Conservation (phyloP, 2,113 vertebrate species). For the Diadophis punctatus region DNA sequence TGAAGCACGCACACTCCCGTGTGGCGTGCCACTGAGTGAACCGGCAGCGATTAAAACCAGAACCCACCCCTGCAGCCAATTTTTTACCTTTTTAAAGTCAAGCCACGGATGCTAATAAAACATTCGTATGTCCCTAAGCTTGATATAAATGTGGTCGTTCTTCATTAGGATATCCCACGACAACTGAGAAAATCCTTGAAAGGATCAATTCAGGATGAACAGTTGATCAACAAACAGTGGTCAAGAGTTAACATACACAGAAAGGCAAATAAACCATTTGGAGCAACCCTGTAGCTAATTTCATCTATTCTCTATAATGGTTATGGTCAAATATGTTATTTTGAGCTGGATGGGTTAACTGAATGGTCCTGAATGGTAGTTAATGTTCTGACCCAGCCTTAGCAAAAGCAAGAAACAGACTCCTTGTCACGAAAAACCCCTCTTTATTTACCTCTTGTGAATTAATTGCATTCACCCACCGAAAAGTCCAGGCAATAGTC, state of each 20-base stretch:
- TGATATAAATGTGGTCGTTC: not conserved
- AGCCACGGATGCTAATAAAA: not conserved
- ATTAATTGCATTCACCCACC: no score
- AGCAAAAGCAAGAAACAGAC: no score
- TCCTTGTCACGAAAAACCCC: no score
- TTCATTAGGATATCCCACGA: not conserved
- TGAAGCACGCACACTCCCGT: no score
- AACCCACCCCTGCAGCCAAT: no score
- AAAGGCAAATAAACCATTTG: not conserved
- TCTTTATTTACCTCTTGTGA: no score
- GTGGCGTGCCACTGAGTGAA: no score
- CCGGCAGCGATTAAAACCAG: no score
- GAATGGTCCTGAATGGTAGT: not conserved
- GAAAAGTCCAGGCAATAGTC: no score
- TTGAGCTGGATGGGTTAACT: not conserved
- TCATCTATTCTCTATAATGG: not conserved
- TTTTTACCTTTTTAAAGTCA: not conserved
- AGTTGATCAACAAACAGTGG: not conserved
- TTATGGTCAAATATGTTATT: not conserved
- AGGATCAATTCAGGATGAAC: not conserved
- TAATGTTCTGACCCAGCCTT: no score
- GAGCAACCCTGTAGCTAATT: not conserved
- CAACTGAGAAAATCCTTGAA: not conserved
- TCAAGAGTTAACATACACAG: not conserved
- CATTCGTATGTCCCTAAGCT: not conserved